Evolutionary conservation across 2,113 vertebrate genomes (phyloP).

Genomic region (Podilymbus podiceps): DNA sequence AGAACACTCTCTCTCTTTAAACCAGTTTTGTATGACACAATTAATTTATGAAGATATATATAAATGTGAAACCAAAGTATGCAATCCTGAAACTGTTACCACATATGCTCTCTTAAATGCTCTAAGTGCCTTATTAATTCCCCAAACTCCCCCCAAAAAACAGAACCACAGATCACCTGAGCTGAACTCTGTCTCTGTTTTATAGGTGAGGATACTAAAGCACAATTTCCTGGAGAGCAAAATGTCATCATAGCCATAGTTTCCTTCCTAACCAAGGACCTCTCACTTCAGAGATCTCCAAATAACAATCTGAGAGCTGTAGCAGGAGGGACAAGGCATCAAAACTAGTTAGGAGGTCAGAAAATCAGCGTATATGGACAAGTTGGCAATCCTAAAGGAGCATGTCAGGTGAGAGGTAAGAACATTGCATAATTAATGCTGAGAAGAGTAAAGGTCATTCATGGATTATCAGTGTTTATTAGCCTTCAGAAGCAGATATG

Average conservation of each 20-base stretch:
- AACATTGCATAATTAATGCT: neutral
- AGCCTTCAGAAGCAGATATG: neutral
- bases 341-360: neutral
- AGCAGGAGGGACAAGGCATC: neutral
- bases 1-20: neutral
- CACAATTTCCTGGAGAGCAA: neutral
- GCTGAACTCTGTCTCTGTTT: neutral
- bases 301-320: neutral
- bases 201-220: neutral
- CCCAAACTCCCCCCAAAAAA: neutral
- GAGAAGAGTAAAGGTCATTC: neutral
- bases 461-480: neutral
- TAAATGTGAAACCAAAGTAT: neutral
- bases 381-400: neutral
- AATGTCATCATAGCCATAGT: neutral
- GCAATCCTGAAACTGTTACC: neutral
- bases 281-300: neutral
- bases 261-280: neutral
- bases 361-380: neutral
- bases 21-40: neutral
- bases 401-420: neutral
- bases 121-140: neutral
- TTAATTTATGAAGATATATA: neutral
- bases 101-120: neutral
- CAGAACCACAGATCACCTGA: neutral